A percentile compares a stretch with the other conserved stretches of the same genome.
Evolutionary conservation across 2,113 vertebrate species (phyloP).

Genomic region (Triplophysa rosa): DNA sequence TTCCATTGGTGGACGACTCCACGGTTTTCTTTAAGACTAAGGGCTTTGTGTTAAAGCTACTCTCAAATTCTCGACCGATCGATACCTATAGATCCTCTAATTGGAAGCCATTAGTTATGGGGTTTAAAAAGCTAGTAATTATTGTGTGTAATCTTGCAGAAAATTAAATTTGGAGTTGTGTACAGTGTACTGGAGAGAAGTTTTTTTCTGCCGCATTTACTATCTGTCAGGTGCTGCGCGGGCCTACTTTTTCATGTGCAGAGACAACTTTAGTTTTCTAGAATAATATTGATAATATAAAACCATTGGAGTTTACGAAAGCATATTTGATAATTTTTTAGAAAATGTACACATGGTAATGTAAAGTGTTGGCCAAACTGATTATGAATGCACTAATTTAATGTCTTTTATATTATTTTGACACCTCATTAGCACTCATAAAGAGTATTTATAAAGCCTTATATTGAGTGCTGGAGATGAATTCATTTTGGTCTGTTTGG

Average conservation of each 20-base stretch:
- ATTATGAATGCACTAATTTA: too few relatives aligned
- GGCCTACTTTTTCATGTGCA: constrained; percentile 47
- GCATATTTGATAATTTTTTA: background rate
- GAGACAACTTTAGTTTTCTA: constrained; percentile 48
- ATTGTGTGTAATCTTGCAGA: constrained; percentile 86
- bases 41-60: constrained; percentile 52
- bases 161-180: constrained; percentile 84
- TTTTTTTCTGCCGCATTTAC: constrained; percentile 67
- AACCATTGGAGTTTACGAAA: background rate
- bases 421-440: background rate
- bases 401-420: background rate
- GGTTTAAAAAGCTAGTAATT: constrained; percentile 90
- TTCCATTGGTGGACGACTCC: constrained; percentile 33
- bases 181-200: constrained; percentile 83
- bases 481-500: background rate
- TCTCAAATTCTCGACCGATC: constrained; percentile 79
- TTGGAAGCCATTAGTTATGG: constrained; percentile 87
- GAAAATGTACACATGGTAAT: too few relatives aligned
- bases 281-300: constrained; percentile 9
- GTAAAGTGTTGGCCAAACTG: too few relatives aligned
- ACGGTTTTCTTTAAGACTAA: constrained; percentile 59
- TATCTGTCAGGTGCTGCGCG: constrained; percentile 64
- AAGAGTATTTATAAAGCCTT: background rate
- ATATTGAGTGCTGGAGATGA: background rate
- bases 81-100: constrained; percentile 84